Percentiles rank a stretch among this genome's conserved stretches.
These are phyloP conservation scores for Corvus cornix DNA, from an alignment of 2,113 vertebrate genomes.

Conservation along the genomic window DNA sequence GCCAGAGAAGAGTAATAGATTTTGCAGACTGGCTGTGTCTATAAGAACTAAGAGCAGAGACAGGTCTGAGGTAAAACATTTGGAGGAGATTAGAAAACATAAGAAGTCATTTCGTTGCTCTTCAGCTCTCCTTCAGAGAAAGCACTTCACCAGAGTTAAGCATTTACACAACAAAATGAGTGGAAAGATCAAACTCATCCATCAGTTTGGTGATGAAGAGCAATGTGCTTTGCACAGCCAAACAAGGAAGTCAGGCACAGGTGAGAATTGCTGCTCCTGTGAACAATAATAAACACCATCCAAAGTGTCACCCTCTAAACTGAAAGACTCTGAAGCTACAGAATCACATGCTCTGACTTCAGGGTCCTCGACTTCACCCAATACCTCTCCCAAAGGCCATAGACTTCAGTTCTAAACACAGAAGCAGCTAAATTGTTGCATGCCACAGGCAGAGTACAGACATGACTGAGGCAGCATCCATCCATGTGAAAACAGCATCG, in stretches of 20 bases:
- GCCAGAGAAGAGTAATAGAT: constrained; percentile 28
- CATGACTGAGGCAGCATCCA: not conserved
- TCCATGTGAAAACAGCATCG: not conserved
- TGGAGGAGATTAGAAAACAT: constrained; percentile 45
- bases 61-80: constrained; percentile 46
- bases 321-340: not conserved
- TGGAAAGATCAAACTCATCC: constrained; percentile 45
- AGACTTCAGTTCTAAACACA: not conserved
- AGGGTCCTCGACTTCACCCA: not conserved
- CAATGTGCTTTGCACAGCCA: constrained; percentile 15
- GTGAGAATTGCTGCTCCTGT: constrained; percentile 9
- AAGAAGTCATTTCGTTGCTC: constrained; percentile 11
- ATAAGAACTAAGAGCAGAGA: constrained; percentile 2
- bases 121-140: not conserved
- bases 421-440: not conserved
- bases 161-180: not conserved
- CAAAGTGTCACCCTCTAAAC: not conserved
- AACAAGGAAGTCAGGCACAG: constrained; percentile 6
- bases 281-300: constrained; percentile 3
- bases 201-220: constrained; percentile 32
- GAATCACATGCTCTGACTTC: not conserved
- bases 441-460: not conserved
- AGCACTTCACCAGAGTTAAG: constrained; percentile 34
- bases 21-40: constrained; percentile 22
- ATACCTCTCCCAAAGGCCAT: not conserved